Percentiles rank a stretch among this genome's conserved stretches.
These are phyloP conservation scores for Nylanderia fulva DNA, from an alignment of 1,140 invertebrate genomes.

Conservation along the genomic window DNA sequence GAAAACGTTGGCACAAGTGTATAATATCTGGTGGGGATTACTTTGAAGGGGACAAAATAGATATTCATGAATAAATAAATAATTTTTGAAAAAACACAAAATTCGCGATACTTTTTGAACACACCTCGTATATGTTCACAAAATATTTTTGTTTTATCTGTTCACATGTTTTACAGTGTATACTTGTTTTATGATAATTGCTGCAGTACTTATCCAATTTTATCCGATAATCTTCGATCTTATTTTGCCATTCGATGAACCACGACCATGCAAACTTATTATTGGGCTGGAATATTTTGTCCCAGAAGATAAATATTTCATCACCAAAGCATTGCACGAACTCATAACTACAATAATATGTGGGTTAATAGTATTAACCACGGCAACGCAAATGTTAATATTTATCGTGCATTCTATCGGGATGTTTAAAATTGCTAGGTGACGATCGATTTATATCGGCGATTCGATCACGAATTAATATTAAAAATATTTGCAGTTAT, in stretches of 20 bases:
- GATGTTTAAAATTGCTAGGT: conserved; percentile 42
- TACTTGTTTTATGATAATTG: not conserved
- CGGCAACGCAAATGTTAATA: not conserved
- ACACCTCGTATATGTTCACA: too few relatives aligned
- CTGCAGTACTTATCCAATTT: not conserved
- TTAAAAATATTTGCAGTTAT: conserved; percentile 20
- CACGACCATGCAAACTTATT: not conserved
- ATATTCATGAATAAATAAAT: too few relatives aligned
- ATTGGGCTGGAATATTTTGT: conserved; percentile 40
- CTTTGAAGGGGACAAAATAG: too few relatives aligned
- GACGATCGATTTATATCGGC: not conserved
- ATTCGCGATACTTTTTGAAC: too few relatives aligned
- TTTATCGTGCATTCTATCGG: conserved; percentile 8
- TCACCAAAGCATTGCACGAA: not conserved
- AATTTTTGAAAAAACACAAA: too few relatives aligned
- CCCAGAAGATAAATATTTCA: not conserved
- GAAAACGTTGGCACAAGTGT: too few relatives aligned
- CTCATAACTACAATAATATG: too few relatives aligned
- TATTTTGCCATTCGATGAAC: conserved; percentile 36
- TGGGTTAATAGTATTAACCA: not conserved
- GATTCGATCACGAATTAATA: not conserved
- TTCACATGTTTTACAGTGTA: not conserved
- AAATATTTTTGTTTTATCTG: not conserved
- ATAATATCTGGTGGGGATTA: too few relatives aligned
- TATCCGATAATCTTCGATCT: not conserved